Conservation (phyloP, 2,888 invertebrate genomes). For the Laspeyria flexula region DNA sequence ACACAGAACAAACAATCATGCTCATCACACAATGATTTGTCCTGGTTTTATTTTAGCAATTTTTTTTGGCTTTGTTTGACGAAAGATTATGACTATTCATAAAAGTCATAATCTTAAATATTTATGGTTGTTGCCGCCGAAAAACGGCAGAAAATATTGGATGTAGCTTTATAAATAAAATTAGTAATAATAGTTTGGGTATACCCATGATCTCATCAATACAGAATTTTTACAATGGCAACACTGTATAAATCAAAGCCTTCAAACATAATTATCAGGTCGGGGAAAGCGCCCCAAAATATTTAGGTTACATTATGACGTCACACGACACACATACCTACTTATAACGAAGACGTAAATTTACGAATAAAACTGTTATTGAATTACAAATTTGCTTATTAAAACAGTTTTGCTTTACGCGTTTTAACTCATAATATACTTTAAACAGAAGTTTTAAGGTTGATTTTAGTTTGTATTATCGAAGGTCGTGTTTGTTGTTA, state of each 20-base stretch:
- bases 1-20: too few species aligned
- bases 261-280: conserved; percentile 11
- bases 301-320: conserved; percentile 31
- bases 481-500: conserved; percentile 12
- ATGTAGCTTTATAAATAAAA: too few species aligned
- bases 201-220: too few species aligned
- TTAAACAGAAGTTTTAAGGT: background rate
- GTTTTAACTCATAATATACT: background rate
- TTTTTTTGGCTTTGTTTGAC: too few species aligned
- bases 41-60: too few species aligned
- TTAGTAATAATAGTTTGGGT: too few species aligned
- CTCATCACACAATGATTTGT: too few species aligned
- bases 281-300: conserved; percentile 26
- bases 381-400: conserved; percentile 28
- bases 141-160: too few species aligned
- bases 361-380: conserved; percentile 15
- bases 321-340: conserved; percentile 25
- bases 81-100: too few species aligned
- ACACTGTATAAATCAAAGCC: background rate
- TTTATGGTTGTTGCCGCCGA: too few species aligned
- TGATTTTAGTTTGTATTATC: background rate
- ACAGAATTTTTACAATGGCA: too few species aligned
- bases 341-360: conserved; percentile 17
- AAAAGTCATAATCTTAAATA: too few species aligned
- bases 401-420: conserved; percentile 1